Percentiles rank a stretch among this genome's conserved stretches.
Evolutionary conservation across 2,888 invertebrate species (phyloP).

Genomic region (Lordiphosa andalusiaca): DNA sequence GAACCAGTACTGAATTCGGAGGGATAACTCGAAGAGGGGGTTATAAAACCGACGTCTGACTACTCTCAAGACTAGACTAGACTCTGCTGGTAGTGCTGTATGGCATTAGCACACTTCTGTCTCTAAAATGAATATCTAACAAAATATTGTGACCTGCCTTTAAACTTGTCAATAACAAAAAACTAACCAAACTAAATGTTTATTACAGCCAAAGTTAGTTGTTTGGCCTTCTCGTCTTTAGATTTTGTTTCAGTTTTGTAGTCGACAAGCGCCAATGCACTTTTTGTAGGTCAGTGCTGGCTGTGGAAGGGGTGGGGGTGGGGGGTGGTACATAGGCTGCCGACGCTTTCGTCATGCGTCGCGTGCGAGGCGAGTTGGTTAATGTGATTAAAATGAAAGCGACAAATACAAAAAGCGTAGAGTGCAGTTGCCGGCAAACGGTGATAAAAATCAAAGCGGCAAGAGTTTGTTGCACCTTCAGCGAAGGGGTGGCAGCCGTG

Average conservation of each 20-base stretch:
- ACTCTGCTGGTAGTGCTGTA: no score
- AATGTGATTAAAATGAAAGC: slow-evolving; percentile 61
- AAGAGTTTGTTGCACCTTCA: slow-evolving; percentile 56
- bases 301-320: slow-evolving; percentile 19
- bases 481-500: slow-evolving; percentile 2
- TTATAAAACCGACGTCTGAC: no score
- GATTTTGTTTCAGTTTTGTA: slow-evolving; percentile 19
- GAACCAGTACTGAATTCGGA: no score
- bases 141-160: no score
- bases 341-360: slow-evolving; percentile 43
- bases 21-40: no score
- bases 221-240: slow-evolving; percentile 8
- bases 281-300: slow-evolving; percentile 67
- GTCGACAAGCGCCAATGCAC: slow-evolving; percentile 61
- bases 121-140: no score
- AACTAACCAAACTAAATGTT: no score
- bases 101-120: no score
- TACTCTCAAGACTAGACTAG: no score
- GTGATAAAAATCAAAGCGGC: slow-evolving; percentile 54
- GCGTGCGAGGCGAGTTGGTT: slow-evolving; percentile 57
- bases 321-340: neutral
- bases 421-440: slow-evolving; percentile 17
- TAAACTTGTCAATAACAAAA: no score
- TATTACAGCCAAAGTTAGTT: no score
- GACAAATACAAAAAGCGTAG: slow-evolving; percentile 29